phyloP scores from a whole-genome alignment of 1,140 invertebrate species.

The Drosophila athabasca region DNA sequence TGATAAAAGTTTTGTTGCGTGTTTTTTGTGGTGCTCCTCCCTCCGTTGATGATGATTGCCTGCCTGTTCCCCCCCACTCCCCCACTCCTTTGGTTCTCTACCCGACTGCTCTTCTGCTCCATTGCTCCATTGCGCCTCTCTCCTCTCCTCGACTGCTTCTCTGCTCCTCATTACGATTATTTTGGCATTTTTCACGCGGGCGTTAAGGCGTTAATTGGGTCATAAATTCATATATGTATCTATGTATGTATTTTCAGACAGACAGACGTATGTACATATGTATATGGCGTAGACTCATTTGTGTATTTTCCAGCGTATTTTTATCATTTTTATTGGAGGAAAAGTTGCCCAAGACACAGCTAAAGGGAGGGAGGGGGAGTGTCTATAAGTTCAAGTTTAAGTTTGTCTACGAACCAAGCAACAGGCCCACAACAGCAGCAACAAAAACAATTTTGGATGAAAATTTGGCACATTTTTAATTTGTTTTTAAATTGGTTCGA shows the following conservation, averaged over 20 bases:
- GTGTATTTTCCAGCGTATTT: slow-evolving; percentile 67
- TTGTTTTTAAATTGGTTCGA: slow-evolving; percentile 20
- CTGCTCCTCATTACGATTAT: slow-evolving; percentile 39
- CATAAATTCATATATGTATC: slow-evolving; percentile 61
- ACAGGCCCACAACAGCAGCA: background rate
- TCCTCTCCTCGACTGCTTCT: slow-evolving; percentile 2
- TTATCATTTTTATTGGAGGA: slow-evolving; percentile 38
- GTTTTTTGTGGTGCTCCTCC: slow-evolving; percentile 2
- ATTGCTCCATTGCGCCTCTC: no score
- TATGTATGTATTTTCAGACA: background rate
- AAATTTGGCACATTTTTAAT: slow-evolving; percentile 20
- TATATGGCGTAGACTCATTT: background rate
- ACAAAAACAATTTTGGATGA: slow-evolving; percentile 5
- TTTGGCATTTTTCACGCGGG: slow-evolving; percentile 59
- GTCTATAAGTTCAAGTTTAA: slow-evolving; percentile 51
- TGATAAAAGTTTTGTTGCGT: slow-evolving; percentile 70
- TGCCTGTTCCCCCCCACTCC: no score
- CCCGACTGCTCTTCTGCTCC: slow-evolving; percentile 1
- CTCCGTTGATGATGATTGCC: no score
- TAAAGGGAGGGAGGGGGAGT: background rate
- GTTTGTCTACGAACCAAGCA: slow-evolving; percentile 54
- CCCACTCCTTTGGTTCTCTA: background rate
- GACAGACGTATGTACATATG: slow-evolving; percentile 2
- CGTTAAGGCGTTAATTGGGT: slow-evolving; percentile 77
- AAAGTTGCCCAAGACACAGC: slow-evolving; percentile 12